Conservation (phyloP, 2,888 invertebrate genomes). For the Chrysolina americana region DNA sequence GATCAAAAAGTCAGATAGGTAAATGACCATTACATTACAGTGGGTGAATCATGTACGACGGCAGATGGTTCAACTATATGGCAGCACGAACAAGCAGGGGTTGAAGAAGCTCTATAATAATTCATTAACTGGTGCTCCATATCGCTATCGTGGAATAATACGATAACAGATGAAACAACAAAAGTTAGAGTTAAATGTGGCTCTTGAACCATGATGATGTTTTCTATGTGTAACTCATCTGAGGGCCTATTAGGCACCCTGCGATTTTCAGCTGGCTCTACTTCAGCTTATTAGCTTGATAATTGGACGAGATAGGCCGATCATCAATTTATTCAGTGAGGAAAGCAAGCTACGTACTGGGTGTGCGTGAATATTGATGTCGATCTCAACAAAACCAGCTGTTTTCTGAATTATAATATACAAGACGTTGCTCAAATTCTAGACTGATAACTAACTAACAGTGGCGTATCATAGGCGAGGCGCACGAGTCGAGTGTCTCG, state of each 20-base stretch:
- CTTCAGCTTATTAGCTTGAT: conserved; percentile 58
- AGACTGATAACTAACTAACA: too few species aligned
- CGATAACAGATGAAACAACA: conserved; percentile 62
- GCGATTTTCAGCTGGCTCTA: conserved; percentile 58
- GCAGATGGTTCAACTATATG: conserved; percentile 61
- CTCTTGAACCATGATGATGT: conserved; percentile 54
- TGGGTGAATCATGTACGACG: conserved; percentile 63
- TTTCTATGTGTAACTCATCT: conserved; percentile 46
- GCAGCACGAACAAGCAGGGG: conserved; percentile 58
- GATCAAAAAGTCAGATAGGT: conserved; percentile 59
- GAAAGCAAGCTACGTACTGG: background rate
- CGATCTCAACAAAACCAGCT: background rate
- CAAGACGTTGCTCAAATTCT: background rate
- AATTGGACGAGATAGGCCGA: conserved; percentile 58
- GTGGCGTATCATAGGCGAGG: too few species aligned
- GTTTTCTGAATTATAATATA: background rate
- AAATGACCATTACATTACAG: conserved; percentile 61
- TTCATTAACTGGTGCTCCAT: conserved; percentile 42
- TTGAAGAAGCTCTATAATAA: conserved; percentile 51
- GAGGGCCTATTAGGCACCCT: conserved; percentile 55
- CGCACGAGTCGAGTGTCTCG: too few species aligned
- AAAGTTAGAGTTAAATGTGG: conserved; percentile 54
- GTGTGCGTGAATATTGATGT: background rate
- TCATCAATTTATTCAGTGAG: conserved; percentile 24
- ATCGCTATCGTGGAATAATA: conserved; percentile 48